Evolutionary conservation across 1,140 invertebrate species (phyloP).

Genomic region (Halyomorpha halys): DNA sequence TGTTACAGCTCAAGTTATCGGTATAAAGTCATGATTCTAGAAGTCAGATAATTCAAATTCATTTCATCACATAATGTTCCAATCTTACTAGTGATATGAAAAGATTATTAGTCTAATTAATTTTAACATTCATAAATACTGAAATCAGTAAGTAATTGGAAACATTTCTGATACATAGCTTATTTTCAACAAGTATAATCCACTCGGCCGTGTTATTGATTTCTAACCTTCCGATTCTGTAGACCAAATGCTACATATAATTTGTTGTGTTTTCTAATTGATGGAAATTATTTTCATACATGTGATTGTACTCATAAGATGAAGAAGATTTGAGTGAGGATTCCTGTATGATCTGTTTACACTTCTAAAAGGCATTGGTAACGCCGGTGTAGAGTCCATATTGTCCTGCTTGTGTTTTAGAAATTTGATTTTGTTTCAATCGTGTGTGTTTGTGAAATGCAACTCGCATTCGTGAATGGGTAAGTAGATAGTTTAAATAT

Average conservation of each 20-base stretch:
- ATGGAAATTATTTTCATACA: not conserved
- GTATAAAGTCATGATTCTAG: too few relatives aligned
- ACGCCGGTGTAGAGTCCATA: constrained; percentile 14
- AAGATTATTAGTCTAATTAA: too few relatives aligned
- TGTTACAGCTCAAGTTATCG: too few relatives aligned
- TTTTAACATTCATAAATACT: too few relatives aligned
- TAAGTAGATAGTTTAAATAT: not conserved
- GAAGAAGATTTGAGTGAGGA: not conserved
- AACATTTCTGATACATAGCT: too few relatives aligned
- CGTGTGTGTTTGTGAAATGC: constrained; percentile 13
- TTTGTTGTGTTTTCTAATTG: not conserved
- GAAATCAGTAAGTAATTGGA: too few relatives aligned
- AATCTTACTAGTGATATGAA: too few relatives aligned
- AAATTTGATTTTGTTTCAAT: constrained; percentile 8
- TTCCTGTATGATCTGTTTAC: not conserved
- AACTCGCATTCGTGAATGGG: constrained; percentile 14
- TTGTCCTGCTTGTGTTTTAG: constrained; percentile 8
- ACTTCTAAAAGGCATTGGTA: constrained; percentile 10
- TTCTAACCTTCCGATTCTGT: constrained; percentile 8
- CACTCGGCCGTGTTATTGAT: constrained; percentile 9
- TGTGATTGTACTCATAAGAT: not conserved
- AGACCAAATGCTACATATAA: constrained; percentile 2
- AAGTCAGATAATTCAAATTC: too few relatives aligned
- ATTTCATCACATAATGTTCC: too few relatives aligned
- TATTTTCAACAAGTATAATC: not conserved